Evolutionary conservation across 2,888 invertebrate genomes (phyloP).

Genomic region (Incurvaria masculella): DNA sequence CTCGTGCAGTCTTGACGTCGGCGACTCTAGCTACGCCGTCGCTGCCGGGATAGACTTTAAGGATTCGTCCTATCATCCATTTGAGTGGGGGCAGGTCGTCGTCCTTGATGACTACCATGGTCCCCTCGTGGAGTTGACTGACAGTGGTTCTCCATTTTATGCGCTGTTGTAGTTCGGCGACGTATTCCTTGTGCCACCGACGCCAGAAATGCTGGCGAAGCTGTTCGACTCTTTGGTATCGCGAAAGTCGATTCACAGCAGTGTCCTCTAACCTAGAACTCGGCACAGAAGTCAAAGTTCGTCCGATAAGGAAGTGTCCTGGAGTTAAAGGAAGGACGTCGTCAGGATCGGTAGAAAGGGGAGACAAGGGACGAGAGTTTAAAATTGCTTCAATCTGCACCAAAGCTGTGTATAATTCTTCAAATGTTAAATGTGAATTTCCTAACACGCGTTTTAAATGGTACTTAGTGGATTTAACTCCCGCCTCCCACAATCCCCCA

Average conservation of each 20-base stretch:
- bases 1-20: slow-evolving; percentile 4
- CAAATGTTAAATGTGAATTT: slow-evolving; percentile 6
- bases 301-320: slow-evolving; percentile 18
- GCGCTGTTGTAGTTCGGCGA: slow-evolving; percentile 19
- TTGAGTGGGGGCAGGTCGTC: too few species aligned
- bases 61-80: slow-evolving; percentile 10
- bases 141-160: slow-evolving; percentile 17
- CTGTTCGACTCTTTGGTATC: slow-evolving; percentile 14
- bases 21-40: slow-evolving; percentile 9
- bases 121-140: slow-evolving; percentile 7
- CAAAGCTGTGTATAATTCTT: slow-evolving; percentile 13
- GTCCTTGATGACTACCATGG: slow-evolving; percentile 10
- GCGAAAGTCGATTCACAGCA: slow-evolving; percentile 6
- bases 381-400: too few species aligned
- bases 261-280: slow-evolving; percentile 3
- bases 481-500: too few species aligned
- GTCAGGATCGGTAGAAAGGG: slow-evolving; percentile 15
- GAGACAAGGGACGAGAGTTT: slow-evolving; percentile 17
- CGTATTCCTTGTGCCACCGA: slow-evolving; percentile 16
- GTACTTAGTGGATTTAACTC: too few species aligned
- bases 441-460: slow-evolving; percentile 5
- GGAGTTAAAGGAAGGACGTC: slow-evolving; percentile 15
- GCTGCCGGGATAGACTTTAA: slow-evolving; percentile 3
- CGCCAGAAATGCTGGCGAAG: slow-evolving; percentile 16
- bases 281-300: slow-evolving; percentile 10